Base-by-base conservation (phyloP, 2,113 vertebrate genomes). In the Epinephelus lanceolatus region DNA sequence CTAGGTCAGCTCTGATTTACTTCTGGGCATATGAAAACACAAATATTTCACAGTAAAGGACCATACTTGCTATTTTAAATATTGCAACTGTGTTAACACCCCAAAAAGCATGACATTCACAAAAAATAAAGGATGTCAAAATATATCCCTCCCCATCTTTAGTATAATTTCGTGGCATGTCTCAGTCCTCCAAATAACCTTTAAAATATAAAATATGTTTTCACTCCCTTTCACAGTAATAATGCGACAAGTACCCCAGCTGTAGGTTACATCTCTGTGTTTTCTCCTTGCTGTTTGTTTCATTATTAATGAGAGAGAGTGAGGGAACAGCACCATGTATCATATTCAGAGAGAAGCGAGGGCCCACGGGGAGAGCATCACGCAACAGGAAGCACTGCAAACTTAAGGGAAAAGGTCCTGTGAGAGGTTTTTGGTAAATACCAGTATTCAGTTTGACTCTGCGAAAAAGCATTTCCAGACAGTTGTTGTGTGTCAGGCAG, bases 271-370 rank as follows among this genome's bases (percentile, higher is more conserved):
- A 80, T 92, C 60, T 81, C 57, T 59, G 81, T 74, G 62, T 86
- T 88, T 87, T 76, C 88, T 84, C 77, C 77, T 83, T 70, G 68
- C 82, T 83, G 86, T 90, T 92, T 91, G 72, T 88, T 93, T 91
- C 88, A 93, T 94, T 93, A 94, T 94, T 94, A 91, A 94, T 94
- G 91, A 93, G 89, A 61, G 76, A 55, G 80, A 88, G 88, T 55
- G 88, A 88, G 85, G 75, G 70, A 89, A 85, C 83, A 78, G 86
- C 84, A 72, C 79, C 69, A 53, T 86, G 89, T 87, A 91, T 92
- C 83, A 85, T 89, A 93, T 93, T 93, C 89, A 80, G 85, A 80
- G 86, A 67, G 84, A 80, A 71, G 72, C 56, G 1, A 33, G 40
- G 70, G 47, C 83, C 73, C 77, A 76, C 14, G n/a, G 85, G 86